Conservation (phyloP, 2,113 vertebrate species). For the Dolichallabes microphthalmus region DNA sequence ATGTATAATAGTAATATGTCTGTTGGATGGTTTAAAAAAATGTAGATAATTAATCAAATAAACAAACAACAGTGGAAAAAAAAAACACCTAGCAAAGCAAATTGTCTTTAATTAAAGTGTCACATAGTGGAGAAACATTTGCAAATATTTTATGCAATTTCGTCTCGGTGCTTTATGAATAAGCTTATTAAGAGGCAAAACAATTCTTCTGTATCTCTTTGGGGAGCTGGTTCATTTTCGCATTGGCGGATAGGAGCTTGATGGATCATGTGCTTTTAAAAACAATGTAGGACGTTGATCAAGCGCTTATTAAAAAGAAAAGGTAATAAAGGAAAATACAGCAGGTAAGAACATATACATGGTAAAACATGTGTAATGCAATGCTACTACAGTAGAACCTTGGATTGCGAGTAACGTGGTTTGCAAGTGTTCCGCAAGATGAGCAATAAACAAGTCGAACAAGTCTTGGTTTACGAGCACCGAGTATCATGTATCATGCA, state of each 20-base stretch:
- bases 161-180: slow-evolving; percentile 6
- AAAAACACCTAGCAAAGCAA: neutral
- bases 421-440: too few relatives aligned
- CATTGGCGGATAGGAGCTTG: neutral
- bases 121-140: neutral
- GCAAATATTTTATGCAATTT: neutral
- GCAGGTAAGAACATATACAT: neutral
- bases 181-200: neutral
- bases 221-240: neutral
- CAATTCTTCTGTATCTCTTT: neutral
- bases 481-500: too few relatives aligned
- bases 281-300: neutral
- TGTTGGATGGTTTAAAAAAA: neutral
- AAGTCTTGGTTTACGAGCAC: too few relatives aligned
- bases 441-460: too few relatives aligned
- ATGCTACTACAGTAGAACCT: neutral
- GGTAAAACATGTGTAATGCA: neutral
- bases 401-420: too few relatives aligned
- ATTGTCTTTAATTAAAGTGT: slow-evolving; percentile 3
- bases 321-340: neutral
- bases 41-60: neutral
- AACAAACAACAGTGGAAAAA: neutral
- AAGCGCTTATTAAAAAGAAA: neutral
- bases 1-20: neutral
- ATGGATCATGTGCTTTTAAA: neutral